Percentiles rank a stretch among this genome's conserved stretches.
phyloP scores from a whole-genome alignment of 2,113 vertebrate genomes.

The Cheirogaleus medius region DNA sequence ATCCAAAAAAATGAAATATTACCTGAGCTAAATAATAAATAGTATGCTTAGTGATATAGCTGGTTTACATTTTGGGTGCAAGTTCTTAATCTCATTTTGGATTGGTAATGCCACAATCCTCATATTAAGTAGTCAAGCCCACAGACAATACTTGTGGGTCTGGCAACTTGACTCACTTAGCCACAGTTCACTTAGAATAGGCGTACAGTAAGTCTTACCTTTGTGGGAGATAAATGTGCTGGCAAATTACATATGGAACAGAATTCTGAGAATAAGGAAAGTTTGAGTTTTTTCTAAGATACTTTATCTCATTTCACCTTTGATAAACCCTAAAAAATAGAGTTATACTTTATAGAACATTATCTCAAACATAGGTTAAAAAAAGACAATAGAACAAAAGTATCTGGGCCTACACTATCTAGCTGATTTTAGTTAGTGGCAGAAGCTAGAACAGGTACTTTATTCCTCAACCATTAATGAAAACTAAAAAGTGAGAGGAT shows the following conservation, averaged over 20 bases:
- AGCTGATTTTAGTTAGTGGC: background rate
- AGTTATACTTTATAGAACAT: background rate
- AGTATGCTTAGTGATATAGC: background rate
- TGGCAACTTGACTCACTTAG: background rate
- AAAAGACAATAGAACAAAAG: background rate
- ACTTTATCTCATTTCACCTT: background rate
- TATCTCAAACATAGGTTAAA: background rate
- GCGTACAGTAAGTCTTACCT: background rate
- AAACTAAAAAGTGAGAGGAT: background rate
- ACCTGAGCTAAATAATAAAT: background rate
- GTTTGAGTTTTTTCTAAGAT: background rate
- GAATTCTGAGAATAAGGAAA: background rate
- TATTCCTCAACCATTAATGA: background rate
- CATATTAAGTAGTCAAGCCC: background rate
- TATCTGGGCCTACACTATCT: background rate
- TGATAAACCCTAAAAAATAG: background rate
- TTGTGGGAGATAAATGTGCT: background rate
- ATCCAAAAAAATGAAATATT: background rate
- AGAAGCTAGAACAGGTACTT: background rate
- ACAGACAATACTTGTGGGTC: background rate
- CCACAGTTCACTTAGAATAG: background rate
- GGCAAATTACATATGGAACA: background rate
- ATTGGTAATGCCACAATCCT: background rate
- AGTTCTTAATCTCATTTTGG: background rate
- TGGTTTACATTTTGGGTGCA: background rate